Conservation (phyloP, 2,888 invertebrate species). For the Tromatobia lineatoria region DNA sequence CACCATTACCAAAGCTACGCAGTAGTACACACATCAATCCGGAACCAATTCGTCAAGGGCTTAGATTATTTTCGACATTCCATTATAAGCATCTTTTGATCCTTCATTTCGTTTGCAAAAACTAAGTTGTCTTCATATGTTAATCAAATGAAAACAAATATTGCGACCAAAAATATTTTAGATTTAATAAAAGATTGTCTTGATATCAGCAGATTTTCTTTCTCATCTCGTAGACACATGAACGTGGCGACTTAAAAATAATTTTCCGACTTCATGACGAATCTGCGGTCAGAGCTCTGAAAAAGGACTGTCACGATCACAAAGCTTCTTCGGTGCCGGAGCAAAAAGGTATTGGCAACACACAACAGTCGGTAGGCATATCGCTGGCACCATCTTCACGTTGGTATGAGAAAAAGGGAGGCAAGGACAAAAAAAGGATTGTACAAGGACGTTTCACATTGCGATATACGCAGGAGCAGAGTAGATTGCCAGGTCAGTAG, state of each 20-base stretch:
- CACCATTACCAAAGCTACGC: too few species aligned
- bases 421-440: constrained; percentile 51
- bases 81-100: too few species aligned
- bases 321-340: not conserved
- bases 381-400: constrained; percentile 63
- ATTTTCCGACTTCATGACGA: not conserved
- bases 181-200: not conserved
- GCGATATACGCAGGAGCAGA: constrained; percentile 48
- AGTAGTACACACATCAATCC: too few species aligned
- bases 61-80: not conserved
- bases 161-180: too few species aligned
- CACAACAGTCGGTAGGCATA: constrained; percentile 56
- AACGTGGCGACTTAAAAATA: not conserved
- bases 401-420: constrained; percentile 44
- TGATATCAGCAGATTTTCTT: not conserved
- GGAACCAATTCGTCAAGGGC: too few species aligned
- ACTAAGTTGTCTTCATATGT: too few species aligned
- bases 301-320: constrained; percentile 1
- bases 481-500: constrained; percentile 18
- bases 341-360: constrained; percentile 32
- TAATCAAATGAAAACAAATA: too few species aligned
- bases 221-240: not conserved
- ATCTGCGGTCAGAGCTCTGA: not conserved
- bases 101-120: too few species aligned
- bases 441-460: constrained; percentile 61